Evolutionary conservation across 2,888 invertebrate species (phyloP), one percentile per base, ranked within the genome.

Genomic region (Camponotus fellah): DNA sequence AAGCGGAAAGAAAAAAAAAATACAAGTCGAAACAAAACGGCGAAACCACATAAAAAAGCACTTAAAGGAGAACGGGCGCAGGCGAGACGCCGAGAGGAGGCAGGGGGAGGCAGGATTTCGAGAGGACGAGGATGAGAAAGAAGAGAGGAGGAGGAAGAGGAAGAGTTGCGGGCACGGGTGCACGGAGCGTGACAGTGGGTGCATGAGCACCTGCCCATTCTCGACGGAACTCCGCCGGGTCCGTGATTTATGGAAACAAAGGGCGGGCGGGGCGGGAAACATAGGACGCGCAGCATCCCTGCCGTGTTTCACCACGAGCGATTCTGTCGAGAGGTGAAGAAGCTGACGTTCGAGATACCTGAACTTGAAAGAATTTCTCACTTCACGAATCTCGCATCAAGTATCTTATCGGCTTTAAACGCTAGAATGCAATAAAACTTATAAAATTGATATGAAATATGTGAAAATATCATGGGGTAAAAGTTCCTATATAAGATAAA

Each of bases 181-280:
- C 94, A 94, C 90, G 89, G 87, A 94, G 94, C 94, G 94, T 94
- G 94, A 94, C 94, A 94, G 94, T 94, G 94, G 94, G 93, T 93
- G 92, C 91, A 83, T 89, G 92, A 87, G 93, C 94, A 94, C 94
- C 94, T 94, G 94, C 94, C 92, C 93, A 93, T 94, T 94, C 94
- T 91, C 92, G 91, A 91, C 34, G 89, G 88, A 91, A 87, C 88
- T 85, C 71, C 65, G 87, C 84, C 80, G 83, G 82, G 69, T 80
- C 49, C 82, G 92, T 93, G 93, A 93, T 93, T 93, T 93, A 93
- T 92, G 93, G 91, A 93, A 93, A 92, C 91, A 91, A 92, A 90
- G 88, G 87, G 87, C 86, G 88, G 88, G 75, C 88, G 87, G 91
- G 84, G 83, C 88, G 87, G 81, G 87, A 85, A 87, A 90, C 91